Base-by-base conservation (phyloP, 1,140 invertebrate genomes). In the Heterodera carotae region DNA sequence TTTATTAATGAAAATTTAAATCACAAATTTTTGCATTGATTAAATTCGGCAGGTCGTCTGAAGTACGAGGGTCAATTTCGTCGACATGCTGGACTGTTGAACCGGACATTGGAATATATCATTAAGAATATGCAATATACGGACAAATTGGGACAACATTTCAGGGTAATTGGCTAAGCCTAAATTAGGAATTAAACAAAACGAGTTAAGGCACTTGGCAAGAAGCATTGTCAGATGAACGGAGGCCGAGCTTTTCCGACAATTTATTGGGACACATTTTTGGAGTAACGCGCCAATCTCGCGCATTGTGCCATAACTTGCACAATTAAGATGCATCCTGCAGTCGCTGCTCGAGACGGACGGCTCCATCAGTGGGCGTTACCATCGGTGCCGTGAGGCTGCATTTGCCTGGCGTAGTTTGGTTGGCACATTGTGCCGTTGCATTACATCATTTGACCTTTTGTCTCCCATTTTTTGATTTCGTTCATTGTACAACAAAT, bases 401-500 rank as follows among this genome's bases (percentile, higher is more conserved):
- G 75, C 79, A 22, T 56, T 67, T 29, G 80, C 82, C 15, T 83
- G 82, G 80, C 43, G 80, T 2, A 81, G n/a, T 48, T 59, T 81
- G 64, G 80, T 82, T 4, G 18, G 31, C 18, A 18, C 4, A 12
- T 43, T 43, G 39, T 12, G 12, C 39, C 12, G 6, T 43, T 6
- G 39, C 39, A 43, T 43, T 43, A n/a, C 39, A 43, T 43, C 12
- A 2, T 43, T 43, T 43, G 39, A 6, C 12, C 39, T 8, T 43
- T 43, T 43, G n/a, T n/a, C n/a, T 69, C 4, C 48, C n/a, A 68
- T n/a, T 69, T 27, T 53, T 81, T n/a, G 80, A 69, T 82, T 36
- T 71, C 73, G 2, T 83, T 83, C 39, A 83, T 83, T 31, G 74
- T 83, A 10, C 74, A 83, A 60, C 82, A 83, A 62, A 83, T 83